phyloP scores from a whole-genome alignment of 2,113 vertebrate species.

The Okapia johnstoni region DNA sequence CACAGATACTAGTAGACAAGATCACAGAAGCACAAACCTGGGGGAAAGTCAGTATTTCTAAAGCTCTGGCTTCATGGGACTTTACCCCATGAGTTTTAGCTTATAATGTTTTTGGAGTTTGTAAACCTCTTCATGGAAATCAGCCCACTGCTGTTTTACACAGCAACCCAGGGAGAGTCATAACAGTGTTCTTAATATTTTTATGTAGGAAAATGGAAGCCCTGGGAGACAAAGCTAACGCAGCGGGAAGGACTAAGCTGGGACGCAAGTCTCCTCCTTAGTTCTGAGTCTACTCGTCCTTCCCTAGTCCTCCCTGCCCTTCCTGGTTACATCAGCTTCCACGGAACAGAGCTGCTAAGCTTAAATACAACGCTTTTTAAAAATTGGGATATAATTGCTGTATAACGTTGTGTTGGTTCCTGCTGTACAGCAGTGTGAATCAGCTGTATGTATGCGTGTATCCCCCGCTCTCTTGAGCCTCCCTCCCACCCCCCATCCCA shows the following conservation, averaged over 20 bases:
- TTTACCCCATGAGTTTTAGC: background rate
- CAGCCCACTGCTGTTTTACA: background rate
- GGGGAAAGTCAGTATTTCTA: background rate
- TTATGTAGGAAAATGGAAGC: background rate
- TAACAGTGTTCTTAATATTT: background rate
- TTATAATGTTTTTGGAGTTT: background rate
- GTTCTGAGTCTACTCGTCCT: too few relatives aligned
- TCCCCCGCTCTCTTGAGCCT: background rate
- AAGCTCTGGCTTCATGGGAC: background rate
- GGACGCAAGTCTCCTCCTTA: too few relatives aligned
- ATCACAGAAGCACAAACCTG: background rate
- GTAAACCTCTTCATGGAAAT: background rate
- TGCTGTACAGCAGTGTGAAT: background rate
- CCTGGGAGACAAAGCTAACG: background rate
- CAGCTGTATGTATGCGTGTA: rapidly evolving
- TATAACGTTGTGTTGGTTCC: background rate
- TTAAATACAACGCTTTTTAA: background rate
- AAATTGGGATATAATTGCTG: background rate
- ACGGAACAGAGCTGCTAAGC: background rate
- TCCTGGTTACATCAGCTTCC: background rate
- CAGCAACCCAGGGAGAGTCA: background rate
- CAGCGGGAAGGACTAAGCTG: background rate
- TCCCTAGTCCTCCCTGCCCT: background rate
- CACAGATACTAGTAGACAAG: background rate
- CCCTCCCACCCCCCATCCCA: background rate